phyloP scores from a whole-genome alignment of 2,113 vertebrate species.

The Ictalurus punctatus region DNA sequence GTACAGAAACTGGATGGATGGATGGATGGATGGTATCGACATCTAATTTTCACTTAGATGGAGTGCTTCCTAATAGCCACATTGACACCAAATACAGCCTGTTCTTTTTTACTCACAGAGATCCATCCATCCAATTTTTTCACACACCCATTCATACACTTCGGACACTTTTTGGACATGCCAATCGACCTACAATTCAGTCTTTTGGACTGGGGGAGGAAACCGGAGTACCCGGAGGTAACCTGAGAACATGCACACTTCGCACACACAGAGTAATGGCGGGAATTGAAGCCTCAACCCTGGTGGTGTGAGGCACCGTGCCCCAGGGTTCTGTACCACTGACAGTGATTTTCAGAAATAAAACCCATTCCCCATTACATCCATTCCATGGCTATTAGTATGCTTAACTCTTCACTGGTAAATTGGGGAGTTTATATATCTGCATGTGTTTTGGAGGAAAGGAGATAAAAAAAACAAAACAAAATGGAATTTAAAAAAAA shows the following conservation, averaged over 20 bases:
- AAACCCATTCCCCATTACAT: slow-evolving; percentile 36
- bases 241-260: no score
- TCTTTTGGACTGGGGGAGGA: no score
- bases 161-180: no score
- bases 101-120: neutral
- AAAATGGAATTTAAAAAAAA: slow-evolving; percentile 25
- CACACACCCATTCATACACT: no score
- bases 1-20: no score
- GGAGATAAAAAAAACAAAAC: slow-evolving; percentile 19
- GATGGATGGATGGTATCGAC: neutral
- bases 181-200: no score
- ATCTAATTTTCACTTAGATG: slow-evolving; percentile 28
- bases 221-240: no score
- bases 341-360: slow-evolving; percentile 1
- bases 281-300: no score
- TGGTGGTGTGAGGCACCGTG: no score
- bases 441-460: slow-evolving; percentile 41
- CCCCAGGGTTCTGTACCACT: neutral
- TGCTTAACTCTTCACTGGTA: slow-evolving; percentile 45
- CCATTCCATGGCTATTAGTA: slow-evolving; percentile 35
- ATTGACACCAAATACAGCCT: neutral
- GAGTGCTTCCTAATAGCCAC: neutral
- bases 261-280: no score
- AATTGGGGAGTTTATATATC: slow-evolving; percentile 48
- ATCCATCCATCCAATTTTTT: no score